These are phyloP conservation scores for Oncorhynchus masou DNA, from an alignment of 2,113 vertebrate genomes.

Conservation along the genomic window DNA sequence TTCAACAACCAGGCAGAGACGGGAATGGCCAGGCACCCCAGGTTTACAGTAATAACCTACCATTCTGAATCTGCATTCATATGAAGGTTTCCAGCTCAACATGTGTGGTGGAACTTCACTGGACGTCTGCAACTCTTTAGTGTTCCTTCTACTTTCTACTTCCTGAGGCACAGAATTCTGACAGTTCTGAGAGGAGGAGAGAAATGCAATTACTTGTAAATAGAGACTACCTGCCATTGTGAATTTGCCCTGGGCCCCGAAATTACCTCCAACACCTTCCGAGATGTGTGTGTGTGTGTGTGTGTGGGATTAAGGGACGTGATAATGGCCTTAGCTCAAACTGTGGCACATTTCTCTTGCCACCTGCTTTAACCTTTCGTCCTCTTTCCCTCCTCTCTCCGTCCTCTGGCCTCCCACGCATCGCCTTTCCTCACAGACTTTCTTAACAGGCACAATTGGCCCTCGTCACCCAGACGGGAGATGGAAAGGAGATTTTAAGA, in stretches of 20 bases:
- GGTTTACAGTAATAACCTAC: constrained; percentile 16
- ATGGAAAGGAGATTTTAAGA: neutral
- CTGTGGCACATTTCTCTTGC: neutral
- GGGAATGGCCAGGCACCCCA: neutral
- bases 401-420: neutral
- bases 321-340: constrained; percentile 36
- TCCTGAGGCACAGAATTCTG: constrained; percentile 60
- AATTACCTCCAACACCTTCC: constrained; percentile 62
- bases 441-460: no score
- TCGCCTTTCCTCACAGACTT: constrained; percentile 2
- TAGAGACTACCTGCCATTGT: constrained; percentile 71
- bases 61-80: constrained; percentile 28
- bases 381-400: neutral
- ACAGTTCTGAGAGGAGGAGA: constrained; percentile 57
- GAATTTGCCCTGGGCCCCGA: constrained; percentile 62
- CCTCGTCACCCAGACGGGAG: neutral
- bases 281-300: constrained; percentile 39
- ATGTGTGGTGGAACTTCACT: constrained; percentile 33
- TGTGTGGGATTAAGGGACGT: constrained; percentile 2
- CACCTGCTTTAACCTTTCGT: constrained; percentile 8
- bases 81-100: constrained; percentile 52
- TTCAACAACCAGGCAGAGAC: neutral
- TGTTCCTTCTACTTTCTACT: constrained; percentile 62
- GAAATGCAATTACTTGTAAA: constrained; percentile 77
- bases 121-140: constrained; percentile 56